Base-by-base conservation (phyloP, 2,888 invertebrate species). In the Ceraclea dissimilis region DNA sequence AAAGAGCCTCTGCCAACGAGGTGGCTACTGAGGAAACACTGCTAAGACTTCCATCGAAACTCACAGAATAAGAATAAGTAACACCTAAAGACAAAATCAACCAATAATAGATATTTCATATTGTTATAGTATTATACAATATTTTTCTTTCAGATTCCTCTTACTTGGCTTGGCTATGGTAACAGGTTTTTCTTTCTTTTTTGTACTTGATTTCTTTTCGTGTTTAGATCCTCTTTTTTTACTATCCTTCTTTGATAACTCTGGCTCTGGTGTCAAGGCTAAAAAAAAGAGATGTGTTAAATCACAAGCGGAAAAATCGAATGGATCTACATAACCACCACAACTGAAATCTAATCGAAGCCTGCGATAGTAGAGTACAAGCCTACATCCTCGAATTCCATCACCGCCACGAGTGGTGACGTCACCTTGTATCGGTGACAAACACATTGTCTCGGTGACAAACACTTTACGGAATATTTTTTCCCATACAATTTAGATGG, bases 1-100 rank as follows among this genome's bases (percentile, higher is more conserved):
- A 90, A 13, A 90, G 75, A 0, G 88, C 85, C 70, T 91, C 90
- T 0, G 88, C 86, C 6, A 88, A 70, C 0, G 86, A 84, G n/a
- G 84, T 77, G 1, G 87, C 86, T 49, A 84, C 78, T 0, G 79
- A 77, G 0, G 80, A 76, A 0, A 78, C 66, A 0, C 67, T 65
- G 59, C 75, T 76, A 58, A 72, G 69, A 5, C 70, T 69, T 0
- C 72, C 71, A 63, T 77, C 77, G 65, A 76, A 76, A 26, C 75
- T 76, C 1, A 70, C 51, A 0, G 76, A 74, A 2, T 69, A 67
- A 20, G 46, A 46, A 39, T 47, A 47, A 17, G 47, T 20, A 22
- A 39, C 31, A 33, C 18, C 39, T 34, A 18, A 16, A 20, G n/a
- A n/a, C n/a, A n/a, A 47, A 19, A 47, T 5, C n/a, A 19, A 47